Evolutionary conservation across 1,140 invertebrate species (phyloP), one percentile per base, ranked within the genome.

Genomic region (Papilio glaucus): DNA sequence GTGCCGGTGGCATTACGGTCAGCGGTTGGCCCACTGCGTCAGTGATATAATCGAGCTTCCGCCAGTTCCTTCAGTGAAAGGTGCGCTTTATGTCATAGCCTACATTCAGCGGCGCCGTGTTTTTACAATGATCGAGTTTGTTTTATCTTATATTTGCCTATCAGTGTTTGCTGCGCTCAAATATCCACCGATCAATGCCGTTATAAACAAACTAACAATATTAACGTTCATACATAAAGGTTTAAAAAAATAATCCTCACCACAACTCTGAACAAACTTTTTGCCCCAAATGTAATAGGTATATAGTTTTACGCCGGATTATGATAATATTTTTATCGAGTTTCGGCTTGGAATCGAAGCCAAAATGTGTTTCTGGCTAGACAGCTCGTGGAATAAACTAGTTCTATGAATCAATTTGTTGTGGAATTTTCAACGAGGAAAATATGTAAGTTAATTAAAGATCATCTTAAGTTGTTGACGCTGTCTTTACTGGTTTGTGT

Each of bases 51-150:
- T 81, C 15, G 68, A 80, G 87, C 88, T 88, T 89, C 88, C 89
- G 88, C 88, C 83, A 81, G 82, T 65, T 84, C 84, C 81, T 81
- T 80, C 76, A 85, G 90, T 92, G 90, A 92, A 92, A 92, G 90
- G 90, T 85, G 79, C 69, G 74, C 79, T 79, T 78, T 80, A 81
- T 78, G 77, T 83, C 81, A 83, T 73, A 81, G 75, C 75, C 73
- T 78, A 74, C 70, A 70, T 71, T 71, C 57, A 29, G 24, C 39
- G 65, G 65, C 42, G 65, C 65, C 39, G 29, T 45, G 42, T 49
- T 69, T 21, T 33, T 70, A 21, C 45, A 57, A 29, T 70, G 29
- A 70, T 70, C 26, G 68, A 70, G 45, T 13, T 69, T 42, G 53
- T 62, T 38, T 62, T 41, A 10, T 15, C 18, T 60, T 60, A 60